These are phyloP conservation scores for Cephalotes varians DNA, from an alignment of 2,888 invertebrate genomes.

Conservation along the genomic window DNA sequence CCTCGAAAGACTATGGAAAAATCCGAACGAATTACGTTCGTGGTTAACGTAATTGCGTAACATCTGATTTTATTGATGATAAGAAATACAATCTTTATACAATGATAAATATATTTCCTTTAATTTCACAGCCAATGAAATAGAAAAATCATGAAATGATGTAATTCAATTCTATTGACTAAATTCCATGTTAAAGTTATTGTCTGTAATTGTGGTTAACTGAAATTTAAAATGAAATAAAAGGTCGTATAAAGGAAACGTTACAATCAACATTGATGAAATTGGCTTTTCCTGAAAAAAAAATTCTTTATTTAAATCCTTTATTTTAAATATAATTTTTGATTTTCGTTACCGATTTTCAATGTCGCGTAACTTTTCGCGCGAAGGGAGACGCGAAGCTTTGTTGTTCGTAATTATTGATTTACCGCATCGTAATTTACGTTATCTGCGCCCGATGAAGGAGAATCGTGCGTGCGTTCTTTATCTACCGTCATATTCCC, in stretches of 20 bases:
- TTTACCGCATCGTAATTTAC: slow-evolving; percentile 39
- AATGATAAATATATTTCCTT: neutral
- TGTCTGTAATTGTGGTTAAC: neutral
- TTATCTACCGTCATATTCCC: slow-evolving; percentile 43
- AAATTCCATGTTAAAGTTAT: neutral
- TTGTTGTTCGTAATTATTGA: slow-evolving; percentile 37
- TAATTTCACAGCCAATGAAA: neutral
- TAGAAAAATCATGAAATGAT: neutral
- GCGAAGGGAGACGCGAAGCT: neutral
- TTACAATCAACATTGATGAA: neutral
- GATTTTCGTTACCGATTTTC: neutral
- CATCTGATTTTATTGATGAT: neutral
- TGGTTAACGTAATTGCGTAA: neutral
- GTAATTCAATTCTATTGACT: too few species aligned
- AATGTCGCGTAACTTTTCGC: neutral
- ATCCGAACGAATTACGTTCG: slow-evolving; percentile 1
- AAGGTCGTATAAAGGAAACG: neutral
- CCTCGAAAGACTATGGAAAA: slow-evolving; percentile 11
- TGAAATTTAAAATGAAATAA: neutral
- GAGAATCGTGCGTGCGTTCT: slow-evolving; percentile 41
- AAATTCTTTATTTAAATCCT: neutral
- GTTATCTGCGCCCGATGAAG: slow-evolving; percentile 28
- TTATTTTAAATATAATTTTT: neutral
- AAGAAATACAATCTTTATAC: neutral
- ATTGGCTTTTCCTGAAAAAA: neutral